Conservation (phyloP, 2,113 vertebrate species). For the Sigmodon hispidus region DNA sequence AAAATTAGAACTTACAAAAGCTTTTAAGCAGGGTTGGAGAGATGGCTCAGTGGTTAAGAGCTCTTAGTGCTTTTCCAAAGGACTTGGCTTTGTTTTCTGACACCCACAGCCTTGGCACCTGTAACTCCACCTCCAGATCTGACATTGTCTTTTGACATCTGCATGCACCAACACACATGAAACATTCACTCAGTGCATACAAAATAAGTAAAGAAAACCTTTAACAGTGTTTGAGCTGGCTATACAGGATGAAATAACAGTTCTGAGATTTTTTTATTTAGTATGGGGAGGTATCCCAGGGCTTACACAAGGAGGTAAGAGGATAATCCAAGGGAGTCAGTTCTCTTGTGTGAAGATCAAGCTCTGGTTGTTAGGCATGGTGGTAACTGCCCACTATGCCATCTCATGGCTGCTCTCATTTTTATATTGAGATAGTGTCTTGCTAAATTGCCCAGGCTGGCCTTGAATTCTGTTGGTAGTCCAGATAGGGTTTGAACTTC, state of each 20-base stretch:
- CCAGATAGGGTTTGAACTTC: not conserved
- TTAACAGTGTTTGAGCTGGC: not conserved
- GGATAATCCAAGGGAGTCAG: not conserved
- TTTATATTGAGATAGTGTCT: not conserved
- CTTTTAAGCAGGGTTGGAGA: not conserved
- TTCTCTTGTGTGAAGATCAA: not conserved
- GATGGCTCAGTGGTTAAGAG: not conserved
- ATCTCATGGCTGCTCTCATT: not conserved
- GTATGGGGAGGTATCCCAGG: not conserved
- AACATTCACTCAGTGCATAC: not conserved
- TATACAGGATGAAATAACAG: not conserved
- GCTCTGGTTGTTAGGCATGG: not conserved
- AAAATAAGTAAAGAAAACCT: not conserved
- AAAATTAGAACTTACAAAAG: not conserved
- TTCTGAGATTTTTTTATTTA: not conserved
- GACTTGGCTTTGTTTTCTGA: not conserved
- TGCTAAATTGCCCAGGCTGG: not conserved
- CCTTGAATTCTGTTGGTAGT: not conserved
- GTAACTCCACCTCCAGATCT: not conserved
- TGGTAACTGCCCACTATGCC: not conserved
- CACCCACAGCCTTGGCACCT: not conserved
- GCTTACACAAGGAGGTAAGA: not conserved
- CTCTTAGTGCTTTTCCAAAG: not conserved
- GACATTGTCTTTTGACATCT: not conserved
- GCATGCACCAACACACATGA: not conserved